Conservation (phyloP, 2,888 invertebrate species). For the Eilema griseolum region DNA sequence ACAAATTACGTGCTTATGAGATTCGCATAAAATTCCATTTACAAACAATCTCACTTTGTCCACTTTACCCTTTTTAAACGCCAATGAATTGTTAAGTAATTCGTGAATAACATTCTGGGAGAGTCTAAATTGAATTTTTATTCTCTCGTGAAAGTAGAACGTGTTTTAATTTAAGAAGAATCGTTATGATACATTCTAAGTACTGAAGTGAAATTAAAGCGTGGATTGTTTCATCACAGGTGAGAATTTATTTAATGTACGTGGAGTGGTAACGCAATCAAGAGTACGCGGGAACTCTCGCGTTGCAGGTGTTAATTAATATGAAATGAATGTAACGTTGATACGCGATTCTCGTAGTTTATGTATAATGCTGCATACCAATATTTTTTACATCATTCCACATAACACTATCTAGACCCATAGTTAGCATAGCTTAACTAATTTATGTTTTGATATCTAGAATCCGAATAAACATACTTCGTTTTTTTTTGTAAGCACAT, state of each 20-base stretch:
- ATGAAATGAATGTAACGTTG: constrained; percentile 29
- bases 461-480: too few relatives aligned
- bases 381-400: too few relatives aligned
- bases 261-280: constrained; percentile 62
- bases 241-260: constrained; percentile 58
- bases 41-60: constrained; percentile 5
- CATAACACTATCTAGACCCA: too few relatives aligned
- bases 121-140: constrained; percentile 15
- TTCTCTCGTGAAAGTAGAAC: constrained; percentile 27
- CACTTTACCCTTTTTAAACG: constrained; percentile 9
- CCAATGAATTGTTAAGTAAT: constrained; percentile 12
- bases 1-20: background rate
- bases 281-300: constrained; percentile 56
- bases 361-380: constrained; percentile 23
- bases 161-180: constrained; percentile 46
- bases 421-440: too few relatives aligned
- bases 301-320: constrained; percentile 48
- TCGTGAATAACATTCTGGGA: constrained; percentile 13
- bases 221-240: constrained; percentile 46
- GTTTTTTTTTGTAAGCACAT: too few relatives aligned
- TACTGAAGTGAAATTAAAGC: constrained; percentile 43
- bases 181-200: constrained; percentile 42
- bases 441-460: too few relatives aligned
- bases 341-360: constrained; percentile 25
- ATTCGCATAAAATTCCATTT: constrained; percentile 5